Evolutionary conservation across 2,797 vertebrate species (phyloP), one percentile per base, ranked within the genome.

Genomic region (Tokudaia tokunoshimensis): DNA sequence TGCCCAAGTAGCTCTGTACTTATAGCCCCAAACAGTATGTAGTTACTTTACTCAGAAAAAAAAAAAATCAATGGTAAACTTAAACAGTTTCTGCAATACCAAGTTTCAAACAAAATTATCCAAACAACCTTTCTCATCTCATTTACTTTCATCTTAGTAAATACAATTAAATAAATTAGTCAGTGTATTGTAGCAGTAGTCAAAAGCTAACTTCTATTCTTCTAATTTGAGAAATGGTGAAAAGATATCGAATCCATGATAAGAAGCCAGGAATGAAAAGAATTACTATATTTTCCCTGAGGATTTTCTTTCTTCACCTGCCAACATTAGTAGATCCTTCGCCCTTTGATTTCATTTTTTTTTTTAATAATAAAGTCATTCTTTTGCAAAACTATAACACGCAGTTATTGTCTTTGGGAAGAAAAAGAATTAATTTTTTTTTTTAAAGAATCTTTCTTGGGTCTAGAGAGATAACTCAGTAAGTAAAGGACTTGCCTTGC

Each of bases 81-180:
- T 50, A 22, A 41, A 41, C 37, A 63, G 19, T 55, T 76, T 50
- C 41, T 90, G 41, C 55, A 78, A 44, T 59, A 76, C n/a, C 22
- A 94, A 74, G 55, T 76, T 94, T 91, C 20, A 83, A 91, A 92
- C 59, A 70, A 92, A 92, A 86, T 59, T 65, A 88, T 20, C 63
- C 17, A 26, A 91, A 91, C 37, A 87, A 82, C 3, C 59, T 29
- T 83, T 88, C 87, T 74, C 1, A 92, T 75, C 29, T 81, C n/a
- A 83, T 75, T 63, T 90, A 86, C 52, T 92, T 84, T 82, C 15
- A 94, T 74, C 29, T 91, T 17, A 86, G 41, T 85, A 95, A 79
- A 87, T 92, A 96, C 12, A 79, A 89, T 75, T 94, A 70, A 70
- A 67, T 34, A 79, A 24, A 95, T 55, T 94, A 93, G 34, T 92